phyloP scores from a whole-genome alignment of 2,888 invertebrate genomes.

The Drosophila nigritarsus region DNA sequence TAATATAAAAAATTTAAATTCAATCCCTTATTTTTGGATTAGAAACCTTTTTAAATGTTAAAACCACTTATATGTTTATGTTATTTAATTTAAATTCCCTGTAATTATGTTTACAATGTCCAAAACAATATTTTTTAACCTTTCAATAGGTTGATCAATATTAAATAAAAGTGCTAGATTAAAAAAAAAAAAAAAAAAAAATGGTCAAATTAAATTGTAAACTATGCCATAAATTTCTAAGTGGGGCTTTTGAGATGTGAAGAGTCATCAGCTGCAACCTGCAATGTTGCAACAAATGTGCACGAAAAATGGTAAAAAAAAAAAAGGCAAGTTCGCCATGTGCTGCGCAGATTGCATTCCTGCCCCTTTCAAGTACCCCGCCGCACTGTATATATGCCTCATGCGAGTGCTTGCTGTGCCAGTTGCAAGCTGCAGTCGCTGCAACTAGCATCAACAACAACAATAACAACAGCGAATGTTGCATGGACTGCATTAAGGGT shows the following conservation, averaged over 20 bases:
- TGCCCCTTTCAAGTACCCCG: neutral
- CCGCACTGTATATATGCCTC: neutral
- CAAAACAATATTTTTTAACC: too few species aligned
- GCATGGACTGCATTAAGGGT: constrained; percentile 57
- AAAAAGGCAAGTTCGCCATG: constrained; percentile 30
- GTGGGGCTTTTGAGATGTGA: neutral
- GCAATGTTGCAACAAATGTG: neutral
- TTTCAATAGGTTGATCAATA: too few species aligned
- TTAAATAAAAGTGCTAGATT: too few species aligned
- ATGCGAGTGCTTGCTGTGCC: constrained; percentile 32
- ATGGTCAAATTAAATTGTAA: neutral
- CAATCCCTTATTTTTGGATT: too few species aligned
- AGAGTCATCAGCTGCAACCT: neutral
- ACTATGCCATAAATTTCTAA: neutral
- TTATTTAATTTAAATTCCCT: too few species aligned
- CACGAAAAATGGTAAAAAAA: neutral
- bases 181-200: too few species aligned
- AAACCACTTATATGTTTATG: too few species aligned
- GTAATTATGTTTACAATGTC: too few species aligned
- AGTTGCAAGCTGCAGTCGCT: constrained; percentile 62
- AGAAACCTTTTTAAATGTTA: too few species aligned
- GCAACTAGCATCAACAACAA: constrained; percentile 15
- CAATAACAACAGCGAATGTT: constrained; percentile 19
- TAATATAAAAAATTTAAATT: too few species aligned
- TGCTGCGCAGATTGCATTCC: constrained; percentile 56